Conservation (phyloP, 1,140 invertebrate genomes). For the Drosophila watanabei region DNA sequence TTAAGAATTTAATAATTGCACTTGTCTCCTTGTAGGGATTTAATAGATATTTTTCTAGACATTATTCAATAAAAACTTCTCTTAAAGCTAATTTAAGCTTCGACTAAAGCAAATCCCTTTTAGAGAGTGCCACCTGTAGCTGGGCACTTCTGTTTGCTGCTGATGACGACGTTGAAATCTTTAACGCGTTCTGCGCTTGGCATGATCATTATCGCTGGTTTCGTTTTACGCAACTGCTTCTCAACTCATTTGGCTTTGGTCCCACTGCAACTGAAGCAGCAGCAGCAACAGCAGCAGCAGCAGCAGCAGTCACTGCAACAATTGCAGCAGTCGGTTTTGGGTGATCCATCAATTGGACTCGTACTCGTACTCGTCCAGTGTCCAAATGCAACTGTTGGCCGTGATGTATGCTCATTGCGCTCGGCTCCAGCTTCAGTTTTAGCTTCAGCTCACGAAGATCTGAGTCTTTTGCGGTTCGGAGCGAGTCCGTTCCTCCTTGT, state of each 20-base stretch:
- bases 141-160: constrained; percentile 38
- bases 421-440: neutral
- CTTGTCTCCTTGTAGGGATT: no score
- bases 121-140: constrained; percentile 22
- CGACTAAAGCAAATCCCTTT: no score
- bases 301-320: constrained; percentile 10
- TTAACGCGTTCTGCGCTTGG: constrained; percentile 82
- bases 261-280: constrained; percentile 13
- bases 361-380: constrained; percentile 45
- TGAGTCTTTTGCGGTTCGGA: constrained; percentile 11
- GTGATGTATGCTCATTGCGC: constrained; percentile 80
- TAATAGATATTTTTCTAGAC: neutral
- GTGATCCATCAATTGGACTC: constrained; percentile 76
- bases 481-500: constrained; percentile 21
- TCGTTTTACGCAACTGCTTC: constrained; percentile 79
- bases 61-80: neutral
- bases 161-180: constrained; percentile 81
- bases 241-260: constrained; percentile 77
- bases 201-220: constrained; percentile 82
- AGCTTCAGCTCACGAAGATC: neutral
- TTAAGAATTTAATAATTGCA: neutral
- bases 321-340: constrained; percentile 62
- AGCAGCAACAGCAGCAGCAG: constrained; percentile 1
- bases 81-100: neutral
- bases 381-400: constrained; percentile 66